Base-by-base conservation (phyloP, 2,113 vertebrate species). In the Mobula hypostoma region DNA sequence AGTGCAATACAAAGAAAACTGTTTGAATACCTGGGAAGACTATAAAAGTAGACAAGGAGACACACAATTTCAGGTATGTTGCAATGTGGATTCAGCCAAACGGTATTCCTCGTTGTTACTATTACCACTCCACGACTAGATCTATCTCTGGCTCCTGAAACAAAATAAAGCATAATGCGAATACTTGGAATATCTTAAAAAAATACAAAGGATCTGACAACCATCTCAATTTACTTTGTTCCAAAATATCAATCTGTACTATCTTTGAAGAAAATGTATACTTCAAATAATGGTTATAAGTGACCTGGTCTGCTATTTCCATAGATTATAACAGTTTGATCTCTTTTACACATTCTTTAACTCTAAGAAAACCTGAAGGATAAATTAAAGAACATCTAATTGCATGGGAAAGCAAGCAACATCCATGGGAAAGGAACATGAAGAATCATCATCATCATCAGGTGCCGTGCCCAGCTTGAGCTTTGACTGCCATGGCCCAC, bases 11-110 rank as follows among this genome's bases (percentile, higher is more conserved):
- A 48, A 72, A 74, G 32, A n/a, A 74, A 72, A 92, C 8, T 72
- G 66, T 40, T 76, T 21, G 24, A 72, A 74, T 95, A 99, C 98
- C 98, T 98, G 92, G 97, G 97, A 94, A 97, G 98, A 96, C 96
- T 97, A 76, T 79, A 95, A 94, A 98, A 96, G 95, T 98, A 98
- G 0, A 97, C 96, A 15, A 99, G 95, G 11, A 98, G 97, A 72
- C 95, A 95, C 0, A 96, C 94, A 6, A 98, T 96, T 94, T 97
- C 96, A 0, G 80, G 76, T 32, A 95, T 83, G 40, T 96, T 96
- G 56, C 97, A 97, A 94, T 95, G 95, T 0, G 97, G 97, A 40
- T 97, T 95, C 5, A 96, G 94, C 98, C 98, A 98, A 56, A 96
- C 94, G 0, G 96, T 94, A 95, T 91, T 97, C 80, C 95, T 94